These are phyloP conservation scores for Megalopta genalis DNA, from an alignment of 1,140 invertebrate species.

Conservation along the genomic window DNA sequence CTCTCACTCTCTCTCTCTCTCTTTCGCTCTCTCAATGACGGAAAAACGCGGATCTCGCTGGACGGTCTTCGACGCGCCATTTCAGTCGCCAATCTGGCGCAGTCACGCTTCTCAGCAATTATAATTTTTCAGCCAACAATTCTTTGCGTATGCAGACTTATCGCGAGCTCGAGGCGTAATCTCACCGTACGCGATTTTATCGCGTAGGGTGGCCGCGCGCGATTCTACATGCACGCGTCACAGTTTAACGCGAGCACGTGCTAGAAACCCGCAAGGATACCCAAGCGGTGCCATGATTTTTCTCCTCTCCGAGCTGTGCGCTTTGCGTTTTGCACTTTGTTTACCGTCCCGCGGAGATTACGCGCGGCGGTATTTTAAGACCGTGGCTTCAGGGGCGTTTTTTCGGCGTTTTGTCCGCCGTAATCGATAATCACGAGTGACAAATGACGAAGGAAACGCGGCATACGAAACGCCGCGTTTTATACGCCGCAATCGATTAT, in stretches of 20 bases:
- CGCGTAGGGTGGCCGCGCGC: neutral
- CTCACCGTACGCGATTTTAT: constrained; percentile 34
- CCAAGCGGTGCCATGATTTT: neutral
- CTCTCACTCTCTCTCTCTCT: neutral
- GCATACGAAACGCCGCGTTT: too few species aligned
- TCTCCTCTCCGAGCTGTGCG: neutral
- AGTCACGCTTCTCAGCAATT: constrained; percentile 28
- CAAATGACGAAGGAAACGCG: too few species aligned
- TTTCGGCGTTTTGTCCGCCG: neutral
- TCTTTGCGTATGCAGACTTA: constrained; percentile 31
- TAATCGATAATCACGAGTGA: too few species aligned
- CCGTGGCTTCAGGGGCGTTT: neutral
- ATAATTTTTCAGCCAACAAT: constrained; percentile 23
- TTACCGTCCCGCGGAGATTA: constrained; percentile 6
- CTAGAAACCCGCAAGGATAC: constrained; percentile 11
- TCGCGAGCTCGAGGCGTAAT: constrained; percentile 11
- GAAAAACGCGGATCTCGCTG: too few species aligned
- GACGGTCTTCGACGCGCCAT: neutral
- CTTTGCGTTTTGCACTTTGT: constrained; percentile 1
- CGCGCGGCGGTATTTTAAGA: constrained; percentile 13
- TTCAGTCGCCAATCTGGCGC: neutral
- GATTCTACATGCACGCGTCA: constrained; percentile 8
- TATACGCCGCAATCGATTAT: too few species aligned
- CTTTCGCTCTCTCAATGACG: too few species aligned
- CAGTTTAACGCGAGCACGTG: constrained; percentile 26